Base-by-base conservation (phyloP, 2,797 vertebrate species). In the Acanthurus tractus region DNA sequence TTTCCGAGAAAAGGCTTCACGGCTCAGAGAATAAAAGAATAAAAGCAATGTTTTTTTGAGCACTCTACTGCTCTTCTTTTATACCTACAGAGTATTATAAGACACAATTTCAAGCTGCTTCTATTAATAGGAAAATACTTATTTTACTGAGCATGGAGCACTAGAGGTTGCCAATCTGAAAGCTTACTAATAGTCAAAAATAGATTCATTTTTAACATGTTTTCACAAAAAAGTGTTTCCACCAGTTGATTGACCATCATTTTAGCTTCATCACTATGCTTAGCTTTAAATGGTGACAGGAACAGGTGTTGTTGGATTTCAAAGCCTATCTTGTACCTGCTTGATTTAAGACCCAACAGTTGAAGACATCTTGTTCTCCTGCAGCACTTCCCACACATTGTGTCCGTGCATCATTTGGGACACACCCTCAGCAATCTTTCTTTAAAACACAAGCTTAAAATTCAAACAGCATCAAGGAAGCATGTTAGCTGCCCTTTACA, bases 361-460 rank as follows among this genome's bases (percentile, higher is more conserved):
- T 23, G 2, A 17, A 48, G 45, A 34, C 29, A 18, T 59, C 14
- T 29, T 29, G 25, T 29, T 12, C 5, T 2, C 13, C 22, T 42
- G 55, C 34, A 49, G 36, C 34, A 22, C 23, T 15, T 44, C 9
- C 36, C 17, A 12, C 42, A 50, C 4, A 18, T 9, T 25, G 17
- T 36, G 15, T 11, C 17, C 56, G 23, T 36, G 55, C 11, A 34
- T 34, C 29, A 34, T 34, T 34, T 34, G 29, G 29, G 40, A 42
- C 40, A 70, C 59, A 36, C 25, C 49, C 23, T 45, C 58, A 42
- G 8, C 48, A 62, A 65, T 29, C 13, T 42, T 40, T 73, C 46
- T 65, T 59, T 11, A 63, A 77, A 79, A 70, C 72, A 67, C 2
- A 8, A 56, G 38, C 48, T 67, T 52, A 52, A 54, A 54, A 20